Evolutionary conservation across 2,888 invertebrate genomes (phyloP), one percentile per base, ranked within the genome.

Genomic region (Willowsia nigromaculata): DNA sequence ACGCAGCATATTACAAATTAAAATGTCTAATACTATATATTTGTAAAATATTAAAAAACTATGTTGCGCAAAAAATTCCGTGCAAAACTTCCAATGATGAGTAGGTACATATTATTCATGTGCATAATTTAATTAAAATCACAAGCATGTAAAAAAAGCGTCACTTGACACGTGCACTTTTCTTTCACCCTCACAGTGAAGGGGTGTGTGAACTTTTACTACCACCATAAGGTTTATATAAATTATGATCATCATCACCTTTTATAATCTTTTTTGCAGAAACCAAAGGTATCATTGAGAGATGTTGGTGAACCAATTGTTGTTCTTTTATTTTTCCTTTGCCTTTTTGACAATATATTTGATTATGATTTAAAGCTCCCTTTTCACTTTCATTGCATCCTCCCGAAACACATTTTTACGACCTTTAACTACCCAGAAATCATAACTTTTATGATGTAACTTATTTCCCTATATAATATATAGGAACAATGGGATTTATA

Each of bases 401-500:
- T 22, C 25, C 15, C 27, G 37, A 82, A 47, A 40, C 59, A 82
- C 47, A 82, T 82, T 82, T 82, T 82, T 82, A 82, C 82, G 27
- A 65, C 65, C 65, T 82, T 82, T 65, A 82, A 82, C 62, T 82
- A 65, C 65, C 40, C 65, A 82, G 40, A 81, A 81, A 82, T 65
- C 65, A 82, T 68, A 82, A 65, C 59, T 80, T 68, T 82, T 68
- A 82, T 82, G 65, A 82, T 68, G 27, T 50, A 50, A 50, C n/a
- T 47, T 27, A 30, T 25, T 76, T 76, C 74, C 30, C 40, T 74
- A 74, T 74, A 76, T 76, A 22, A n/a, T 25, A 50, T 25, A 43
- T 76, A 43, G 74, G 74, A 76, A 76, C 74, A 76, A 76, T 76
- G 43, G 74, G 74, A 76, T 47, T 50, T 50, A 76, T 50, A 76